Percentiles rank a stretch among this genome's conserved stretches.
Conservation (phyloP, 1,140 invertebrate species). For the Neodiprion virginianus region DNA sequence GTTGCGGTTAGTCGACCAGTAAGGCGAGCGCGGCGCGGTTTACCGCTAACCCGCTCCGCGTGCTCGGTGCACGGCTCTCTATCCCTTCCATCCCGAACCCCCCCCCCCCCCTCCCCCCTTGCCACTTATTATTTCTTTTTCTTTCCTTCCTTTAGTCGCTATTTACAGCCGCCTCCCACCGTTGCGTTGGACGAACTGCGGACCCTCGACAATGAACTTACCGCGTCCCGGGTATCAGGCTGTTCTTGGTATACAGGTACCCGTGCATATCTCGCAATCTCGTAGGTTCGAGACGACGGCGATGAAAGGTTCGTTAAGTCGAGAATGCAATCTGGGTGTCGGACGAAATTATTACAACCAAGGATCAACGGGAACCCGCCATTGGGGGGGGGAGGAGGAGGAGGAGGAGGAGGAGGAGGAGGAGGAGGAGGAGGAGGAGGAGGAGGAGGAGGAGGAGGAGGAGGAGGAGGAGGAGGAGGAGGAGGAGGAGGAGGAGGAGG, state of each 20-base stretch:
- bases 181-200: too few species aligned
- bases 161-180: too few species aligned
- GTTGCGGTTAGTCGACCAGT: slow-evolving; percentile 28
- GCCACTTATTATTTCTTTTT: too few species aligned
- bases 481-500: neutral
- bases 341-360: neutral
- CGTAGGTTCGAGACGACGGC: neutral
- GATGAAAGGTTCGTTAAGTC: neutral
- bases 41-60: neutral
- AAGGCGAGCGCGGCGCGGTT: slow-evolving; percentile 10
- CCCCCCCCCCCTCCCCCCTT: too few species aligned
- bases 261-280: neutral
- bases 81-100: too few species aligned
- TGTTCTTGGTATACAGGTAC: neutral
- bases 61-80: neutral
- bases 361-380: slow-evolving; percentile 3
- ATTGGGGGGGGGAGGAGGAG: neutral
- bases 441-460: neutral
- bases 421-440: neutral
- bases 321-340: neutral
- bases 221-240: too few species aligned
- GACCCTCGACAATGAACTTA: too few species aligned
- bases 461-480: neutral
- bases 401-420: neutral
- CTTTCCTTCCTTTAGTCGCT: too few species aligned